Conservation (phyloP, 2,888 invertebrate genomes). For the Drosophila nr. perissopoda region DNA sequence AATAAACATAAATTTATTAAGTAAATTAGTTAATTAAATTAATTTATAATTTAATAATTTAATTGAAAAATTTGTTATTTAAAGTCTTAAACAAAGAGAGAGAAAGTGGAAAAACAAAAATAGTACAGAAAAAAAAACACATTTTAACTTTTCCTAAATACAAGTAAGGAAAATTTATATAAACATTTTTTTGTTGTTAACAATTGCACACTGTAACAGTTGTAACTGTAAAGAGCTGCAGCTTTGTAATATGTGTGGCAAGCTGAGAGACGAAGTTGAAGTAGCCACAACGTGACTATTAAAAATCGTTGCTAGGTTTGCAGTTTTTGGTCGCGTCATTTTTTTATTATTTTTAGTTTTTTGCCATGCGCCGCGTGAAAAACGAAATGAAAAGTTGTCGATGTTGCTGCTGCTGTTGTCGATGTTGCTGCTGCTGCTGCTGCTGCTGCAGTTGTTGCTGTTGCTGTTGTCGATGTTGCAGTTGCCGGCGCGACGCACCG, state of each 20-base stretch:
- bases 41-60: not conserved
- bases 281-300: slow-evolving; percentile 12
- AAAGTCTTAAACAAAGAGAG: not conserved
- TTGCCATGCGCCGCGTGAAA: slow-evolving; percentile 72
- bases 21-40: not conserved
- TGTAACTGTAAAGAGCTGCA: not conserved
- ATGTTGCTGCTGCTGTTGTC: slow-evolving; percentile 42
- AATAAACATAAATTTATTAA: not conserved
- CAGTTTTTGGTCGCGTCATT: slow-evolving; percentile 45
- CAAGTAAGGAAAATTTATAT: not conserved
- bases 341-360: slow-evolving; percentile 18
- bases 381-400: slow-evolving; percentile 72
- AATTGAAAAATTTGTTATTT: not conserved
- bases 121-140: not conserved
- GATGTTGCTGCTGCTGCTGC: slow-evolving; percentile 29
- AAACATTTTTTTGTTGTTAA: not conserved
- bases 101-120: not conserved
- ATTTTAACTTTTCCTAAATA: not conserved
- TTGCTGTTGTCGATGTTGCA: slow-evolving; percentile 39
- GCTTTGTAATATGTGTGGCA: not conserved
- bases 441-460: slow-evolving; percentile 17
- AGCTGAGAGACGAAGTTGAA: slow-evolving; percentile 21
- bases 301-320: slow-evolving; percentile 45
- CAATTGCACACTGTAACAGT: not conserved
- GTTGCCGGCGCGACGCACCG: slow-evolving; percentile 39